Evolutionary conservation across 2,888 invertebrate species (phyloP).

Genomic region (Nowickia ferox): DNA sequence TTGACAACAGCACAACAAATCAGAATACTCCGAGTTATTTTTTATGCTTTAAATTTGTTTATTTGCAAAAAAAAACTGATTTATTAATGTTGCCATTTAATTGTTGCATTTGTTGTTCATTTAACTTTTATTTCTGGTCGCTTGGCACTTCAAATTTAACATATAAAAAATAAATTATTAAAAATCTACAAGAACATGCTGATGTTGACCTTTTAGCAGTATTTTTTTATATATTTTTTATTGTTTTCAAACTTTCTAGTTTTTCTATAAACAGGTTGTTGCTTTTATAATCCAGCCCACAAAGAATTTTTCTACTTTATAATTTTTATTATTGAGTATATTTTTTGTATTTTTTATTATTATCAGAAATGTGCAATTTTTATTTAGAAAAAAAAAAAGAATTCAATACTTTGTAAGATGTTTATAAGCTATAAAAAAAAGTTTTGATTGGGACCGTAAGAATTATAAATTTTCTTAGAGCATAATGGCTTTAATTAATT

Average conservation of each 20-base stretch:
- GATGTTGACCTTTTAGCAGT: conserved; percentile 55
- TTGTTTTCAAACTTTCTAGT: conserved; percentile 43
- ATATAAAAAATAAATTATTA: conserved; percentile 25
- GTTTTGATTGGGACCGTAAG: not conserved
- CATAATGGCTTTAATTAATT: no score
- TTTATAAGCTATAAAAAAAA: not conserved
- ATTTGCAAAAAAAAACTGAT: conserved; percentile 55
- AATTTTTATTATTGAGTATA: conserved; percentile 22
- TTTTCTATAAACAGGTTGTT: conserved; percentile 53
- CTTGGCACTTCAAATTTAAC: conserved; percentile 34
- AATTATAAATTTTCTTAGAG: not conserved
- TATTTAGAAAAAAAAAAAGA: not conserved
- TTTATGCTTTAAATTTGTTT: conserved; percentile 33
- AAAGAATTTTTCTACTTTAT: conserved; percentile 12
- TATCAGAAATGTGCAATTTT: not conserved
- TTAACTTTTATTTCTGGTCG: conserved; percentile 31
- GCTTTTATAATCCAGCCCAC: conserved; percentile 36
- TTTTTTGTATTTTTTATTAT: conserved; percentile 2
- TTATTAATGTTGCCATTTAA: conserved; percentile 66
- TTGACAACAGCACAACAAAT: conserved; percentile 57
- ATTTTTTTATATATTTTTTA: conserved; percentile 17
- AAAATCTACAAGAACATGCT: conserved; percentile 38
- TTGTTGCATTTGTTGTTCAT: conserved; percentile 44
- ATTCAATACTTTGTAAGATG: not conserved
- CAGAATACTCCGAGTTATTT: conserved; percentile 10